Base-by-base conservation (phyloP, 2,797 vertebrate genomes). In the Manis pentadactyla region DNA sequence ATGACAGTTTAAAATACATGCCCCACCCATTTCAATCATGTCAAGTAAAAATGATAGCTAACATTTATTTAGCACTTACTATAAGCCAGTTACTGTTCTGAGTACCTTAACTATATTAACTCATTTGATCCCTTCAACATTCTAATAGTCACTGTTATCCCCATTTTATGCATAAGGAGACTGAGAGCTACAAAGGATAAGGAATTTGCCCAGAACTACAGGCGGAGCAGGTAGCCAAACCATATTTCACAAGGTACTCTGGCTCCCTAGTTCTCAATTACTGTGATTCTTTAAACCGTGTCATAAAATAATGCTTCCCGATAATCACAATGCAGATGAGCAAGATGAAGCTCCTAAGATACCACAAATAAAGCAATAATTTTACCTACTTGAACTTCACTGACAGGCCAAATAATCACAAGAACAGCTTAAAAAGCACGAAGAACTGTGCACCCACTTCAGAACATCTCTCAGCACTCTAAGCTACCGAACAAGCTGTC, bases 391-490 rank as follows among this genome's bases (percentile, higher is more conserved):
- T 95, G 21, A 68, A 2, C 82, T 42, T 73, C 25, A 92, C 2
- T 31, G 19, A 34, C 21, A 55, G 57, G 17, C 1, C 74, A 90
- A 94, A 85, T 78, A 87, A 82, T 78, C 27, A 71, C 11, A 96
- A 75, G 34, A 87, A 61, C 9, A 87, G 31, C 75, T 95, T 82
- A 87, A 97, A 93, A 87, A 5, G 42, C 17, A 59, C 23, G 34
- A 55, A 71, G 4, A 66, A 64, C 81, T 59, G 46, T 73, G 75
- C 61, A 59, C 25, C 42, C 34, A 34, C 4, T 97, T 53, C 37
- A 88, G 42, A 59, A 90, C 27, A 74, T 85, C 59, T 92, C 29
- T 39, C 25, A 84, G 19, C 29, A 85, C 17, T 91, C 17, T 39
- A 78, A 78, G 21, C 6, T 46, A 29, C 59, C 55, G 27, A 90